Base-by-base conservation (phyloP, 2,888 invertebrate genomes). In the Pseudanteris insignis region DNA sequence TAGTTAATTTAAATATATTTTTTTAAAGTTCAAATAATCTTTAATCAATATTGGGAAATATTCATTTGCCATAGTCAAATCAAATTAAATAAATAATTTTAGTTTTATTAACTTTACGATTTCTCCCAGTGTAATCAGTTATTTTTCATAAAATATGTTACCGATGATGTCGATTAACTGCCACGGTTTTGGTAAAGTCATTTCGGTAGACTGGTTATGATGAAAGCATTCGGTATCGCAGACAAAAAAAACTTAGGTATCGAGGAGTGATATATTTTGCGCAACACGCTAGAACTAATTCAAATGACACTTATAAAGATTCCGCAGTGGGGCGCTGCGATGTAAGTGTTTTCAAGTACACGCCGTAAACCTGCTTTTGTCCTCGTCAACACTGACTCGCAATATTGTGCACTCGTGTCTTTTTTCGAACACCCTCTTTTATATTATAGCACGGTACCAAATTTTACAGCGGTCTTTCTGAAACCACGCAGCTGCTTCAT, bases 211-310 rank as follows among this genome's bases (percentile, higher is more conserved):
- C n/a, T n/a, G n/a, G 18, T 6, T 4, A 18, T 6, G 18, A 4
- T 6, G 6, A 18, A 18, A 18, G 18, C 18, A 18, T 18, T 18
- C 18, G 18, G 3, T 6, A 3, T 18, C 18, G 18, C 18, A 6
- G 3, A 18, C 6, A 18, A n/a, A 14, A 13, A 11, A n/a, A 34
- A 28, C 10, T 14, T 32, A 10, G 47, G 40, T 29, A 47, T 28
- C 21, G 32, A 25, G 14, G 28, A 46, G 37, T 41, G 18, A 50
- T 34, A 33, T 37, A 47, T 59, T 51, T 59, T 36, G 47, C 36
- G 21, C 34, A 40, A 4, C 46, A 60, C 37, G 53, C 33, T 60
- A 60, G 53, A 60, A 60, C 47, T 47, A 60, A 60, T 53, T 60
- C 47, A 43, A 60, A 60, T 53, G 47, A 53, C 44, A 59, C 44